Percentiles rank a stretch among this genome's conserved stretches.
Evolutionary conservation across 1,140 invertebrate species (phyloP).

Genomic region (Berghia stephanieae): DNA sequence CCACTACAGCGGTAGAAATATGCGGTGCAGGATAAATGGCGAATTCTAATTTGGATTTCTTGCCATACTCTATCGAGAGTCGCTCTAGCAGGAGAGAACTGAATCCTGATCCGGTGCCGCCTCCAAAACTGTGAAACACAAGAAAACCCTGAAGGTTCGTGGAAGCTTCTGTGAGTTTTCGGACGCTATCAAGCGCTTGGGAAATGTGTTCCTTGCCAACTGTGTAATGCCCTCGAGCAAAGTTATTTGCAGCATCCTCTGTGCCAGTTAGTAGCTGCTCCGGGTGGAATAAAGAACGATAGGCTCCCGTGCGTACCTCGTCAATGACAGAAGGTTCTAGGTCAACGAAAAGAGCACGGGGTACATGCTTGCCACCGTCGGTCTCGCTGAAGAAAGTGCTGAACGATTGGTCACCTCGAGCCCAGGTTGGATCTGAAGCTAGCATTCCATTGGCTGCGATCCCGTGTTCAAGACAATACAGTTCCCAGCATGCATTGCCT

Average conservation of each 20-base stretch:
- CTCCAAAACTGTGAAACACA: no score
- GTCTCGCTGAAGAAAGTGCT: slow-evolving; percentile 37
- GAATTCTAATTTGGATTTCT: no score
- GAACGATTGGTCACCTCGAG: no score
- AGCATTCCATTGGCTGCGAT: no score
- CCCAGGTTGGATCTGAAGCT: no score
- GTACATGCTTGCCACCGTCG: slow-evolving; percentile 84
- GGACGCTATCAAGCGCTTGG: slow-evolving; percentile 61
- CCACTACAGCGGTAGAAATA: slow-evolving; percentile 51
- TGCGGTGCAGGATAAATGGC: slow-evolving; percentile 63
- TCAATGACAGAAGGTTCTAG: slow-evolving; percentile 87
- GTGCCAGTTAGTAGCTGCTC: slow-evolving; percentile 84
- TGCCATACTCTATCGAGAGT: slow-evolving; percentile 53
- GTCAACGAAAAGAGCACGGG: slow-evolving; percentile 84
- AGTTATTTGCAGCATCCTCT: slow-evolving; percentile 77
- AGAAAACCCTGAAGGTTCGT: slow-evolving; percentile 67
- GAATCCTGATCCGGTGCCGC: slow-evolving; percentile 59
- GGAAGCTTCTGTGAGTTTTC: slow-evolving; percentile 43
- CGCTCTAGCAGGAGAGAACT: slow-evolving; percentile 48
- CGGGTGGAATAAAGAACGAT: slow-evolving; percentile 77
- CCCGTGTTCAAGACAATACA: no score
- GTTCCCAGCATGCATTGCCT: no score
- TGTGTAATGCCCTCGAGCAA: slow-evolving; percentile 67
- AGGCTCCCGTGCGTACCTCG: slow-evolving; percentile 63
- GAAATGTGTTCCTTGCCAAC: slow-evolving; percentile 67